phyloP scores from a whole-genome alignment of 2,797 vertebrate species.

The Trachurus trachurus region DNA sequence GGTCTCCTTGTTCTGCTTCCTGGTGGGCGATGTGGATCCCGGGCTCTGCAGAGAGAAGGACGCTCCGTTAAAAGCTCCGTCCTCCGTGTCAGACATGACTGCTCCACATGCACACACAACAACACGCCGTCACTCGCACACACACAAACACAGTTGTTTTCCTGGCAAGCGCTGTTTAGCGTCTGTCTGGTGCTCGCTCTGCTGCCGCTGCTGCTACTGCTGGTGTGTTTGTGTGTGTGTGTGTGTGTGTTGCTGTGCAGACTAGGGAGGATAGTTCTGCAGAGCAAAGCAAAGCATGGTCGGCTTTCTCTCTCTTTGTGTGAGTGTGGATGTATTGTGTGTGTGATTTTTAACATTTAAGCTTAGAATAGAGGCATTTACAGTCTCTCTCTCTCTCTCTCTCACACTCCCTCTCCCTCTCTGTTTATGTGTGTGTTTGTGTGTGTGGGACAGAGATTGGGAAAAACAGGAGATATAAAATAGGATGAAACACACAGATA shows the following conservation, averaged over 20 bases:
- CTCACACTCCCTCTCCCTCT: not conserved
- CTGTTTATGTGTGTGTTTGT: not conserved
- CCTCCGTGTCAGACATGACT: constrained; percentile 84
- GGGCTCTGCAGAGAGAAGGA: constrained; percentile 90
- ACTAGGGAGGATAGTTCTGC: constrained; percentile 64
- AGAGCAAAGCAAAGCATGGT: constrained; percentile 65
- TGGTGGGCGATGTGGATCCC: constrained; percentile 89
- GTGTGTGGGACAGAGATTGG: not conserved
- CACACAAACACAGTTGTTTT: constrained; percentile 57
- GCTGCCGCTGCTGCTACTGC: constrained; percentile 46
- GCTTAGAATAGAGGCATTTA: constrained; percentile 47
- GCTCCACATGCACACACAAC: constrained; percentile 8
- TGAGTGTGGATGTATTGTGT: constrained; percentile 31
- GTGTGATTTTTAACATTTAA: constrained; percentile 51
- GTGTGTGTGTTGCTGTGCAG: constrained; percentile 58
- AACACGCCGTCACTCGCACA: constrained; percentile 32
- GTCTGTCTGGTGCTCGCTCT: constrained; percentile 55
- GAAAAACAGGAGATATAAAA: not conserved
- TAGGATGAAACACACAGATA: not conserved
- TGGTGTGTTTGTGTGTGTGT: constrained; percentile 32
- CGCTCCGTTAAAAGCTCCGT: constrained; percentile 83
- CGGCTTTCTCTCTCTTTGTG: constrained; percentile 57
- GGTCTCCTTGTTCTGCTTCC: constrained; percentile 90
- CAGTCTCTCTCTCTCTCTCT: not conserved
- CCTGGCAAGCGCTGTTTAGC: constrained; percentile 34